Evolutionary conservation across 2,113 vertebrate species (phyloP).

Genomic region (Caloenas nicobarica): DNA sequence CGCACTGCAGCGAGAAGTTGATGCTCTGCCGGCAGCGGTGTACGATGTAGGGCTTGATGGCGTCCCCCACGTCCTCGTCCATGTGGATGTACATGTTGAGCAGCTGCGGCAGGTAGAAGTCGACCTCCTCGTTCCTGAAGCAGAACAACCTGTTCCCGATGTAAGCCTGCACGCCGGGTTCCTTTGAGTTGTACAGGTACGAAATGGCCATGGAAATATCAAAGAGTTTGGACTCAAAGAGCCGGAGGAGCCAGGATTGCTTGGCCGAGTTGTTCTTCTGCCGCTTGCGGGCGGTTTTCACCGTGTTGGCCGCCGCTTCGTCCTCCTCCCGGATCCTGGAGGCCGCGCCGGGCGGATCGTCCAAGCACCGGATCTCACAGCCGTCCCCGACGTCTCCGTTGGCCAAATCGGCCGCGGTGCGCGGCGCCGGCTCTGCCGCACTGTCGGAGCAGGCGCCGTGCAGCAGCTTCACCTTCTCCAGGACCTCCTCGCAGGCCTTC

Average conservation of each 20-base stretch:
- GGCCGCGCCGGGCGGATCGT: neutral
- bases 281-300: slow-evolving; percentile 77
- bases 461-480: slow-evolving; percentile 87
- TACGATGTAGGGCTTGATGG: slow-evolving; percentile 96
- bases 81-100: slow-evolving; percentile 99
- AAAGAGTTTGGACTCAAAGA: slow-evolving; percentile 96
- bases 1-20: slow-evolving; percentile 91
- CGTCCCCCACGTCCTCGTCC: slow-evolving; percentile 95
- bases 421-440: neutral
- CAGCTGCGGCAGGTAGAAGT: slow-evolving; percentile 94
- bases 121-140: slow-evolving; percentile 89
- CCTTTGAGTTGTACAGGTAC: slow-evolving; percentile 95
- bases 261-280: slow-evolving; percentile 89
- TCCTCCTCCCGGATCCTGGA: slow-evolving; percentile 76
- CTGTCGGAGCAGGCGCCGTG: slow-evolving; percentile 14
- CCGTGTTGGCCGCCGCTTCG: slow-evolving; percentile 43
- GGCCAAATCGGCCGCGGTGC: slow-evolving; percentile 21
- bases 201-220: slow-evolving; percentile 98
- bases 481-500: slow-evolving; percentile 88
- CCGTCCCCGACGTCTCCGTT: slow-evolving; percentile 67
- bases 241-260: slow-evolving; percentile 93
- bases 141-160: slow-evolving; percentile 95
- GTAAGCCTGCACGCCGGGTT: slow-evolving; percentile 95
- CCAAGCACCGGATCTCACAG: slow-evolving; percentile 57
- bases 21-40: slow-evolving; percentile 96